phyloP scores from a whole-genome alignment of 2,888 invertebrate genomes.

The Hirtodrosophila confusa region DNA sequence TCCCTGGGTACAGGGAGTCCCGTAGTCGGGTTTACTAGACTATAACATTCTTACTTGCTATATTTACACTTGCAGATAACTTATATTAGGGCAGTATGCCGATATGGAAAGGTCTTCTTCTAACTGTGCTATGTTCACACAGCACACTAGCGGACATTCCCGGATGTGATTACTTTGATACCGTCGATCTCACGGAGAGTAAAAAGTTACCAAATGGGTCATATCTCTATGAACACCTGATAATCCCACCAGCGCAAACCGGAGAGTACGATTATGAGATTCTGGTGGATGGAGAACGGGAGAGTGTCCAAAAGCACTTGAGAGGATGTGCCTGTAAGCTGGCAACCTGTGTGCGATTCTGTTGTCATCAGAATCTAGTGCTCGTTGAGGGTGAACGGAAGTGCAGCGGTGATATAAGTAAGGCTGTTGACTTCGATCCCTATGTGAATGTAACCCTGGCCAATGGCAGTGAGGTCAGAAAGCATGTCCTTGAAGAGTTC shows the following conservation, averaged over 20 bases:
- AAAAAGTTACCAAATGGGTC: slow-evolving; percentile 55
- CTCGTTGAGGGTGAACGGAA: slow-evolving; percentile 5
- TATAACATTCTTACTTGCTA: too few species aligned
- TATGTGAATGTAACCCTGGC: slow-evolving; percentile 27
- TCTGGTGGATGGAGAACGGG: slow-evolving; percentile 13
- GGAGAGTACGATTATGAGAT: slow-evolving; percentile 56
- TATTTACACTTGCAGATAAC: background rate
- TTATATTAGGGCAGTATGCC: slow-evolving; percentile 6
- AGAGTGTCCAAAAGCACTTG: slow-evolving; percentile 34
- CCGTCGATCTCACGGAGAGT: slow-evolving; percentile 58
- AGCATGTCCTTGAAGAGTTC: slow-evolving; percentile 31
- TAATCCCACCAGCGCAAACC: slow-evolving; percentile 55
- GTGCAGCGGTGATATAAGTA: slow-evolving; percentile 13
- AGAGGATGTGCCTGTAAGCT: slow-evolving; percentile 75
- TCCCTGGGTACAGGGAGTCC: too few species aligned
- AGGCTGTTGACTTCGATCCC: slow-evolving; percentile 16
- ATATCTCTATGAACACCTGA: slow-evolving; percentile 57
- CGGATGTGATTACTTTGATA: slow-evolving; percentile 66
- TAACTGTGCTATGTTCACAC: background rate
- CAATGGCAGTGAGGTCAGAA: slow-evolving; percentile 1
- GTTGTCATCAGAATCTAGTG: slow-evolving; percentile 50
- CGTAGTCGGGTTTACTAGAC: too few species aligned
- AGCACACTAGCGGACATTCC: slow-evolving; percentile 26
- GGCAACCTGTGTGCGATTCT: slow-evolving; percentile 78
- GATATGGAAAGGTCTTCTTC: background rate